phyloP scores from a whole-genome alignment of 2,797 vertebrate genomes.

The Chelon auratus region DNA sequence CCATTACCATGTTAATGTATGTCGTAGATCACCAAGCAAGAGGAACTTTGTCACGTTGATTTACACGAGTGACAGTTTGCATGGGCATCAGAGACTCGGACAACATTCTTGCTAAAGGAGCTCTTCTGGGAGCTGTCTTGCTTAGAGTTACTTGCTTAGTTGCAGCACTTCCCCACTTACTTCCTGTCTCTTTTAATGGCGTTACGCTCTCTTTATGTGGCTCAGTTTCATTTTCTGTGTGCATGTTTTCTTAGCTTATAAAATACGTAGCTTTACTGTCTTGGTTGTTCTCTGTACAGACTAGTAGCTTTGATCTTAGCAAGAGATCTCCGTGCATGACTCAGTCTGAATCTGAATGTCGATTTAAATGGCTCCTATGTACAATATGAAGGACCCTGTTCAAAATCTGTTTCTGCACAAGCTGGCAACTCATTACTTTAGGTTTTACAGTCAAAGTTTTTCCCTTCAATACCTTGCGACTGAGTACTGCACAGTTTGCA shows the following conservation, averaged over 20 bases:
- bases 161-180: constrained; percentile 25
- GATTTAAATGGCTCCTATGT: too few species aligned
- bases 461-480: too few species aligned
- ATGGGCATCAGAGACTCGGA: too few species aligned
- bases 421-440: too few species aligned
- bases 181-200: constrained; percentile 18
- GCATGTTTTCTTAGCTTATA: not conserved
- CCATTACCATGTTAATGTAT: constrained; percentile 5
- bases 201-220: not conserved
- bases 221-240: constrained; percentile 9
- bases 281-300: not conserved
- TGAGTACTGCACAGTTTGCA: too few species aligned
- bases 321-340: too few species aligned
- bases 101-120: not conserved
- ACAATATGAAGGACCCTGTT: too few species aligned
- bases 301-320: not conserved
- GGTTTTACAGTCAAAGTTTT: not conserved
- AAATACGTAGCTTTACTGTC: not conserved
- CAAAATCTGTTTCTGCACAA: too few species aligned
- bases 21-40: not conserved
- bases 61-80: not conserved
- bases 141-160: constrained; percentile 5
- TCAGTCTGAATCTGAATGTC: too few species aligned
- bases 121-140: not conserved
- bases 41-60: constrained; percentile 8